Evolutionary conservation across 2,888 invertebrate species (phyloP), one percentile per base, ranked within the genome.

Genomic region (Acanthacorydalis orientalis): DNA sequence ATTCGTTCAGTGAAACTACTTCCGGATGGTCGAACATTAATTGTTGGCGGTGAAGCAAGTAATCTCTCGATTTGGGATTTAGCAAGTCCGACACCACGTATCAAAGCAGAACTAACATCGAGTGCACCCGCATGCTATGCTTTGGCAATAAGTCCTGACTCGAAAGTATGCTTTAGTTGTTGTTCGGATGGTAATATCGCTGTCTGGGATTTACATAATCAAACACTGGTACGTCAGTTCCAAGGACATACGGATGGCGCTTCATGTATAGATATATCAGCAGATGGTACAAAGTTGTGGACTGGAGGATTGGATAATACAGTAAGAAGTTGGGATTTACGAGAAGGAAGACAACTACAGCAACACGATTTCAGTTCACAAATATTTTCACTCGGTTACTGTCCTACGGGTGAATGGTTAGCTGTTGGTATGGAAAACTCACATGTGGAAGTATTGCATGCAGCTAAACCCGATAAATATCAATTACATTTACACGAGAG

Each of bases 351-450:
- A 42, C 92, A 95, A 65, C 68, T 93, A 54, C 90, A 92, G 64
- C 93, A 93, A 64, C 91, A 93, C 68, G 93, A 95, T 68, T 95
- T 96, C 70, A 81, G 82, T 57, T 91, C 90, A 59, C 86, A 87
- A 70, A 85, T 86, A 57, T 85, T 86, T 70, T 84, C 84, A 46
- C 67, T 83, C 35, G 85, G 85, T 12, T 96, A 93, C 67, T 96
- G 95, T 67, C 95, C 95, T 4, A 88, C 90, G 33, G 92, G 92
- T 1, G 92, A 95, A 53, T 97, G 93, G 93, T 71, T 96, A 48
- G 96, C 95, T 34, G 96, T 97, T 37, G 96, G 96, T 56, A 93
- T 97, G 95, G 95, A 96, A 72, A 93, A 91, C 68, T 91, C 90
- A 7, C 88, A 91, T 65, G 93, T 97, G 51, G 96, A 97, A 65